Base-by-base conservation (phyloP, 2,113 vertebrate genomes). In the Cromileptes altivelis region DNA sequence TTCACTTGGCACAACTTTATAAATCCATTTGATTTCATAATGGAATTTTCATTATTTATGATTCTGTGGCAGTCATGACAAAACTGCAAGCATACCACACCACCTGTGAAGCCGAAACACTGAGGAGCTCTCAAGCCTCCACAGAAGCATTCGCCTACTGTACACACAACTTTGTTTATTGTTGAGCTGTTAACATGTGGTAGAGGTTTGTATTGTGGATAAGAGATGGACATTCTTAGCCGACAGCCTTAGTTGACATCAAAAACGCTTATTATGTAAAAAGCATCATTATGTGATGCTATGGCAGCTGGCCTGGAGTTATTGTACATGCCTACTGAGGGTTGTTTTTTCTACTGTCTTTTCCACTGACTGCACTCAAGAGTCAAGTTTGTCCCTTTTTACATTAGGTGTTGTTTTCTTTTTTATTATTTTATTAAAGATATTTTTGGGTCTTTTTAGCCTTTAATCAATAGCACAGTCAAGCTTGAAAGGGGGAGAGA, bases 1-100 rank as follows among this genome's bases (percentile, higher is more conserved):
- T 17, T 17, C n/a, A 7, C 27, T 47, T 57, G 49, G 10, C 78
- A 50, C 7, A 12, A 13, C 47, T 61, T 75, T 81, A 61, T 49
- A 42, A 27, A 68, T 18, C 47, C 63, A 53, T 75, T 69, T 42
- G 7, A 75, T 23, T 61, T 72, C 3, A 19, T 80, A 37, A 49
- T 49, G 14, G 57, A 65, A 37, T 72, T 18, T 61, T 42, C 1
- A 81, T 68, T 53, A 61, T 81, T 81, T 69, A 74, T 73, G 61
- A 67, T 14, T 67, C 33, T 30, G 42, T 42, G 42, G 55, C 10
- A 0, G 50, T 30, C 10, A 3, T 40, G 68, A 37, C 17, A 57
- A 80, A 80, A 57, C 37, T 13, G 25, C 49, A 42, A 21, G 57
- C 1, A 14, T 23, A 5, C 33, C 69, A 71, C 18, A 71, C 23